Conservation (phyloP, 2,888 invertebrate genomes). For the Vesta saturnalis region DNA sequence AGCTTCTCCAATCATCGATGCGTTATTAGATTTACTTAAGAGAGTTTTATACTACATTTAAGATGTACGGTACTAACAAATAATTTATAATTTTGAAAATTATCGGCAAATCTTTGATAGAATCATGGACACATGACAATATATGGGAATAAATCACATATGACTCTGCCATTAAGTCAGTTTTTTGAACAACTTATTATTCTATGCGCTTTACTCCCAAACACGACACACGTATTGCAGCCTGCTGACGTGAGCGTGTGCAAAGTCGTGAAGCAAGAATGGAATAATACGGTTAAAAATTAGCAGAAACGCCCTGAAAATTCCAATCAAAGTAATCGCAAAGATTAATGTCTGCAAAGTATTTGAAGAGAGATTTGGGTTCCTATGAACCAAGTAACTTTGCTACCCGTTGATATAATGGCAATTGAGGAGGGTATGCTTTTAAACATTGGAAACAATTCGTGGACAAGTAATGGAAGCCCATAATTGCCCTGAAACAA, state of each 20-base stretch:
- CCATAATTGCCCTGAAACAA: background rate
- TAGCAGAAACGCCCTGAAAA: slow-evolving; percentile 4
- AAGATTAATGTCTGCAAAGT: slow-evolving; percentile 4
- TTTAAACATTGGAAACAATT: background rate
- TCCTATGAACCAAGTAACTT: slow-evolving; percentile 4
- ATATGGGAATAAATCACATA: background rate
- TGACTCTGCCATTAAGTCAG: slow-evolving; percentile 8
- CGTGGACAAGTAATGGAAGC: slow-evolving; percentile 2
- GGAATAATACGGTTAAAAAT: background rate
- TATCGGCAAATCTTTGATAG: too few species aligned
- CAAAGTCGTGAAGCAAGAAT: background rate
- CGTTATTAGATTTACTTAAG: too few species aligned
- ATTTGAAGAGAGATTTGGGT: background rate
- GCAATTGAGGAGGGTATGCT: background rate
- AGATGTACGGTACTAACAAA: too few species aligned
- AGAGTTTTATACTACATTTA: too few species aligned
- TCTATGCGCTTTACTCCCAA: background rate
- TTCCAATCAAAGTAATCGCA: slow-evolving; percentile 1
- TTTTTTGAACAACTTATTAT: background rate
- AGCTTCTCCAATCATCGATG: too few species aligned
- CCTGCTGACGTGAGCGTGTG: background rate
- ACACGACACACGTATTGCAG: slow-evolving; percentile 1
- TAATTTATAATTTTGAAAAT: too few species aligned
- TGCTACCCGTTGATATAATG: background rate
- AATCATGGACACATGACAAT: too few species aligned